phyloP scores from a whole-genome alignment of 2,797 vertebrate species.

The Aotus griseimembra region DNA sequence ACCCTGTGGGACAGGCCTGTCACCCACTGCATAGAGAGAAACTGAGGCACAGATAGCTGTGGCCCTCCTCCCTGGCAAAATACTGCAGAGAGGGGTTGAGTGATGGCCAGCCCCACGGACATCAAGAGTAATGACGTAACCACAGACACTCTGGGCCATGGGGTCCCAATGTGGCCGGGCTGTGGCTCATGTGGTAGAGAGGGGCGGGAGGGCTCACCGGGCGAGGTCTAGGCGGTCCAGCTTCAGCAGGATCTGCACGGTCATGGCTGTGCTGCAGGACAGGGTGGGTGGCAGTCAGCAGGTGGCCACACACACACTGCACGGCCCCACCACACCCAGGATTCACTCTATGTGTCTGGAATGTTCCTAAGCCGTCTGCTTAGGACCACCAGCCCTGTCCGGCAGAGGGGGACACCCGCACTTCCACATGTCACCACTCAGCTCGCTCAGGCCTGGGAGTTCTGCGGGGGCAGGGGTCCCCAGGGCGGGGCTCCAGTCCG shows the following conservation, averaged over 20 bases:
- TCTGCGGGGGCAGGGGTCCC: fast-evolving
- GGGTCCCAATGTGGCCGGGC: background rate
- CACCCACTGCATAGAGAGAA: background rate
- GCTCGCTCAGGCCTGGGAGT: background rate
- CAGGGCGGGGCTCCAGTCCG: background rate
- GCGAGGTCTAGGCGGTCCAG: conserved; percentile 96
- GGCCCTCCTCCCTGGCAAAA: background rate
- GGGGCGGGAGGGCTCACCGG: conserved; percentile 84
- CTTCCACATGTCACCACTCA: background rate
- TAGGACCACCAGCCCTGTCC: background rate
- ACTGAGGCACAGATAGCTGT: background rate
- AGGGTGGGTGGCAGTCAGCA: background rate
- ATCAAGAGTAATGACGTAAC: fast-evolving
- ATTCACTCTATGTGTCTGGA: background rate
- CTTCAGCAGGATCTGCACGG: conserved; percentile 93
- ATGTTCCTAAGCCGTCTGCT: background rate
- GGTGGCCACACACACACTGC: background rate
- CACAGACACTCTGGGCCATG: background rate
- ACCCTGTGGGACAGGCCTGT: background rate
- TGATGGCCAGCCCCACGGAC: fast-evolving
- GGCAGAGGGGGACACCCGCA: background rate
- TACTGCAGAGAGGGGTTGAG: background rate
- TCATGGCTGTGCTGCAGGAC: conserved; percentile 92
- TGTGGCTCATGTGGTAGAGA: fast-evolving
- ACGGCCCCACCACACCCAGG: background rate